phyloP scores from a whole-genome alignment of 2,113 vertebrate genomes.

The Myiozetetes cayanensis region DNA sequence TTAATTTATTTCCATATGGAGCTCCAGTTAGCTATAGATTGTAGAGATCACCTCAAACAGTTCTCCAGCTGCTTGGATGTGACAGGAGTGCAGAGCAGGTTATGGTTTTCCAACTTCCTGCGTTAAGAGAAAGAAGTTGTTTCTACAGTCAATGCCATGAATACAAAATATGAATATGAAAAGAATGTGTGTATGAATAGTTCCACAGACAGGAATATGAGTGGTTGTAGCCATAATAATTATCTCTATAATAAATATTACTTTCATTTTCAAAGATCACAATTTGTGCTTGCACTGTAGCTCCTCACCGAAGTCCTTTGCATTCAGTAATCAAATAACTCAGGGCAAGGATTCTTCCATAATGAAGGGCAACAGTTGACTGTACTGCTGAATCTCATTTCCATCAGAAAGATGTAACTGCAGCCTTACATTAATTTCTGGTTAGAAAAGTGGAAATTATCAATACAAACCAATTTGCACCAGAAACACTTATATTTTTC shows the following conservation, averaged over 20 bases:
- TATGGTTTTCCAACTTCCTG: background rate
- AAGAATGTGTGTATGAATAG: background rate
- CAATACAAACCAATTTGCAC: background rate
- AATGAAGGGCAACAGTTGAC: background rate
- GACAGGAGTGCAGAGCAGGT: background rate
- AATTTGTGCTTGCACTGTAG: background rate
- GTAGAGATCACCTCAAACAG: background rate
- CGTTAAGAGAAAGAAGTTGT: background rate
- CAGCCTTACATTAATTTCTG: background rate
- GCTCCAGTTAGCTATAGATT: background rate
- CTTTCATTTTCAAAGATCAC: background rate
- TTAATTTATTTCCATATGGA: background rate
- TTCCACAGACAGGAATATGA: background rate
- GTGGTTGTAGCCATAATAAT: background rate
- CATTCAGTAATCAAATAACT: background rate
- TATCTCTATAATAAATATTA: background rate
- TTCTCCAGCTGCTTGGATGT: background rate
- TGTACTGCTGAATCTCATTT: background rate
- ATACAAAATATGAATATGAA: background rate
- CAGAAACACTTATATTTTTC: background rate
- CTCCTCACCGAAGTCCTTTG: background rate
- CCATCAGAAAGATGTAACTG: conserved; percentile 11
- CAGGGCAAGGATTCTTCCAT: background rate
- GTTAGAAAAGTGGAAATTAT: background rate
- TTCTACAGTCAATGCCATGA: background rate